These are phyloP conservation scores for Papilio machaon DNA, from an alignment of 1,140 invertebrate genomes.

Conservation along the genomic window DNA sequence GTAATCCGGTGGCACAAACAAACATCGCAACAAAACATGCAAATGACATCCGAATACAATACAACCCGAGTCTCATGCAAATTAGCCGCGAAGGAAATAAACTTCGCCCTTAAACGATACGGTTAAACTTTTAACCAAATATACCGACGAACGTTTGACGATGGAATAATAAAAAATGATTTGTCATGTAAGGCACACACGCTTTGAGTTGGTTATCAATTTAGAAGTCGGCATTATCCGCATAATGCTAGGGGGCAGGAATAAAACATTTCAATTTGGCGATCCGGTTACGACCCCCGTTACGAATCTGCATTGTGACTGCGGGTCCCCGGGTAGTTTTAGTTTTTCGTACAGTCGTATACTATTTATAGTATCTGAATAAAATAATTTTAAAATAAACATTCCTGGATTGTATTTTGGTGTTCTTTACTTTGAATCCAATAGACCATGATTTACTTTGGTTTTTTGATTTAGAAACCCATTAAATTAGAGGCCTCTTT, in stretches of 20 bases:
- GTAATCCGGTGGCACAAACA: conserved; percentile 69
- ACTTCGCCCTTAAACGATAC: conserved; percentile 62
- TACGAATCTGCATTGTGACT: conserved; percentile 76
- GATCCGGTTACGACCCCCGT: conserved; percentile 77
- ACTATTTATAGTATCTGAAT: conserved; percentile 29
- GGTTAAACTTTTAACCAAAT: conserved; percentile 78
- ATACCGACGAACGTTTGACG: conserved; percentile 50
- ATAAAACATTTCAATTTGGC: conserved; percentile 82
- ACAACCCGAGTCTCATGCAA: conserved; percentile 57
- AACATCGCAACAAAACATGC: conserved; percentile 61
- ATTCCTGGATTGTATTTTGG: too few species aligned
- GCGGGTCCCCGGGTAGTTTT: conserved; percentile 72
- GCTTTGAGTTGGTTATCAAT: conserved; percentile 77
- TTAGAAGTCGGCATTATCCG: conserved; percentile 77
- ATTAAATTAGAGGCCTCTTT: too few species aligned
- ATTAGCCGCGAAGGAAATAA: conserved; percentile 50
- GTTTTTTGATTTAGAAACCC: too few species aligned
- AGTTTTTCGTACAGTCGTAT: conserved; percentile 69
- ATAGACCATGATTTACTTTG: too few species aligned
- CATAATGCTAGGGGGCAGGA: conserved; percentile 68
- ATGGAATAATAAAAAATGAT: conserved; percentile 64
- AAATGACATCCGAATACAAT: conserved; percentile 52
- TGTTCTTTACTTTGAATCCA: too few species aligned
- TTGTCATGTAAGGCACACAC: conserved; percentile 64
- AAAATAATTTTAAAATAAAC: too few species aligned